Percentiles rank a stretch among this genome's conserved stretches.
Evolutionary conservation across 1,140 invertebrate species (phyloP).

Genomic region (Phymastichus coffea): DNA sequence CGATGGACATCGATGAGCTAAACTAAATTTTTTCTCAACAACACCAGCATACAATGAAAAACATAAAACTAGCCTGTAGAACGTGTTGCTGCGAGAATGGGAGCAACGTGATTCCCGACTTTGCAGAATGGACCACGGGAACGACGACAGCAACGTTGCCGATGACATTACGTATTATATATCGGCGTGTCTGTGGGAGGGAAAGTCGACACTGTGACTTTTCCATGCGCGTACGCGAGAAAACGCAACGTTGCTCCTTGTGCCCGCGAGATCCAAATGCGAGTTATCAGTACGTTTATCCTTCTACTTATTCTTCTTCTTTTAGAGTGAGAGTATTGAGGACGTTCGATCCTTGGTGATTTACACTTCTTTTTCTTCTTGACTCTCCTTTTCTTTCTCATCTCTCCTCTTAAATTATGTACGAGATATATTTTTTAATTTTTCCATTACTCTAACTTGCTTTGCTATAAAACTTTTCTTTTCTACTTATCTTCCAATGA

Average conservation of each 20-base stretch:
- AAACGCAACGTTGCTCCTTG: conserved; percentile 47
- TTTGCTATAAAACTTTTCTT: too few relatives aligned
- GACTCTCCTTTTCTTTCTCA: too few relatives aligned
- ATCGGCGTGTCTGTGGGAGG: too few relatives aligned
- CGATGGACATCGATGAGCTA: too few relatives aligned
- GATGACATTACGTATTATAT: neutral
- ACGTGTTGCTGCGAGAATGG: too few relatives aligned
- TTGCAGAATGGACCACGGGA: conserved; percentile 45
- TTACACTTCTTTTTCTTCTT: conserved; percentile 17
- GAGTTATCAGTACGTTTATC: neutral
- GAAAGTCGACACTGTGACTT: too few relatives aligned
- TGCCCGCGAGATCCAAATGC: conserved; percentile 48
- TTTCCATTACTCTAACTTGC: neutral
- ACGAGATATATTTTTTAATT: neutral
- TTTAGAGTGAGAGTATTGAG: neutral
- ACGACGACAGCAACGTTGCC: conserved; percentile 45
- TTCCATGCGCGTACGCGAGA: neutral
- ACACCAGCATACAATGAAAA: too few relatives aligned
- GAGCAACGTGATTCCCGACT: too few relatives aligned
- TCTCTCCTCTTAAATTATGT: conserved; percentile 17
- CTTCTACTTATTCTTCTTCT: neutral
- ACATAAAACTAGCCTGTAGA: too few relatives aligned
- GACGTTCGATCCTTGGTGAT: neutral
- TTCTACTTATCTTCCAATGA: too few relatives aligned
- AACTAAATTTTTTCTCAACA: too few relatives aligned